Evolutionary conservation across 2,888 invertebrate species (phyloP).

Genomic region (Incurvaria masculella): DNA sequence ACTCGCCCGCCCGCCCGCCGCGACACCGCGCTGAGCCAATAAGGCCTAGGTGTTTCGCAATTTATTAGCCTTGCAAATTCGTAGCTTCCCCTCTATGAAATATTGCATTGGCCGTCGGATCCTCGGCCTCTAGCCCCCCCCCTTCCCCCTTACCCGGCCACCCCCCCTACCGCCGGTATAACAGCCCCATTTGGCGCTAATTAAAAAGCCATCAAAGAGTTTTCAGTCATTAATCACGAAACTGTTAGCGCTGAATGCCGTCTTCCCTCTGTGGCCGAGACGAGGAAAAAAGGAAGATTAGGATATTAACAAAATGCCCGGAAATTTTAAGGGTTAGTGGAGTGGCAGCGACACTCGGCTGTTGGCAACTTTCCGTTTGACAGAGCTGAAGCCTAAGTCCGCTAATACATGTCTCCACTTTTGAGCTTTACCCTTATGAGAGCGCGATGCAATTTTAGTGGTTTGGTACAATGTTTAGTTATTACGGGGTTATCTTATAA

Average conservation of each 20-base stretch:
- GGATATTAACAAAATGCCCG: constrained; percentile 49
- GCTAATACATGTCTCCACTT: no score
- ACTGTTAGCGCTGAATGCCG: constrained; percentile 54
- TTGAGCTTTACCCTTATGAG: no score
- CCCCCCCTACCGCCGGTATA: constrained; percentile 34
- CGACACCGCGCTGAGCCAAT: constrained; percentile 48
- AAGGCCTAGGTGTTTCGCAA: constrained; percentile 52
- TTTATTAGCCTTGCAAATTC: constrained; percentile 57
- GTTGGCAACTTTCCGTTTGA: no score
- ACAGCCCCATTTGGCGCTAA: constrained; percentile 57
- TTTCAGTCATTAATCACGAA: constrained; percentile 58
- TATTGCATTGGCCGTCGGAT: constrained; percentile 46
- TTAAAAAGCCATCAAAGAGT: constrained; percentile 59
- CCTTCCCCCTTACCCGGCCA: constrained; percentile 11
- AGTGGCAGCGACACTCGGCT: constrained; percentile 48
- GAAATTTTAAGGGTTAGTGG: constrained; percentile 46
- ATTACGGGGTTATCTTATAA: no score
- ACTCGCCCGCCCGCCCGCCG: constrained; percentile 29
- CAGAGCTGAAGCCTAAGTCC: no score
- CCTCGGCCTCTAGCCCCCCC: constrained; percentile 25
- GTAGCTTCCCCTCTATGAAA: constrained; percentile 46
- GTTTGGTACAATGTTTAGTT: no score
- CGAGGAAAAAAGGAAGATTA: constrained; percentile 45
- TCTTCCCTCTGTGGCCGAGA: constrained; percentile 38
- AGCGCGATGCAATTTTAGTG: no score